phyloP scores from a whole-genome alignment of 2,797 vertebrate genomes.

The Sciurus vulgaris region DNA sequence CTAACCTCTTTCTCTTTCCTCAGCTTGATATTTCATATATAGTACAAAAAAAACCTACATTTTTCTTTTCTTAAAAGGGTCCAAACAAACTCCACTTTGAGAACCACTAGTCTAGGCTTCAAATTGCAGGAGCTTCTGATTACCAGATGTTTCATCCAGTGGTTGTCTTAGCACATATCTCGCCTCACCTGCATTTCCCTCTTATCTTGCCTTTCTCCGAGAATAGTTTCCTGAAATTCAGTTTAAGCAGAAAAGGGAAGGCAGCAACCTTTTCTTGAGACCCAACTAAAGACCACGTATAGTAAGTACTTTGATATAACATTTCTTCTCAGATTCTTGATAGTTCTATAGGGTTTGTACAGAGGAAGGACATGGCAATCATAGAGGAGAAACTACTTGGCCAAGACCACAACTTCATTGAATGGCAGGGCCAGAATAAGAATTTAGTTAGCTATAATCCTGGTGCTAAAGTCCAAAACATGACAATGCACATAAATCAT shows the following conservation, averaged over 20 bases:
- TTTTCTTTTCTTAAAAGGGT: neutral
- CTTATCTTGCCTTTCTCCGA: conserved; percentile 36
- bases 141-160: neutral
- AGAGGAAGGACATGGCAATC: neutral
- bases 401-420: neutral
- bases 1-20: neutral
- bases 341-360: neutral
- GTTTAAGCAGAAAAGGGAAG: neutral
- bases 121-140: neutral
- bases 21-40: neutral
- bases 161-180: neutral
- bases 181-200: neutral
- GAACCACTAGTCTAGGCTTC: neutral
- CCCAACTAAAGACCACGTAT: neutral
- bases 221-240: conserved; percentile 43
- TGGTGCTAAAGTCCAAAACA: conserved; percentile 4
- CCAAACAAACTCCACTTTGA: conserved; percentile 9
- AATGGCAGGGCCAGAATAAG: neutral
- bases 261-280: neutral
- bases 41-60: neutral
- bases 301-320: neutral
- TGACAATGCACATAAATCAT: neutral
- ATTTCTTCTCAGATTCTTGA: neutral
- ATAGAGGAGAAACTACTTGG: neutral
- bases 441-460: conserved; percentile 45